These are phyloP conservation scores for Staurois parvus DNA, from an alignment of 2,797 vertebrate species.

Conservation along the genomic window DNA sequence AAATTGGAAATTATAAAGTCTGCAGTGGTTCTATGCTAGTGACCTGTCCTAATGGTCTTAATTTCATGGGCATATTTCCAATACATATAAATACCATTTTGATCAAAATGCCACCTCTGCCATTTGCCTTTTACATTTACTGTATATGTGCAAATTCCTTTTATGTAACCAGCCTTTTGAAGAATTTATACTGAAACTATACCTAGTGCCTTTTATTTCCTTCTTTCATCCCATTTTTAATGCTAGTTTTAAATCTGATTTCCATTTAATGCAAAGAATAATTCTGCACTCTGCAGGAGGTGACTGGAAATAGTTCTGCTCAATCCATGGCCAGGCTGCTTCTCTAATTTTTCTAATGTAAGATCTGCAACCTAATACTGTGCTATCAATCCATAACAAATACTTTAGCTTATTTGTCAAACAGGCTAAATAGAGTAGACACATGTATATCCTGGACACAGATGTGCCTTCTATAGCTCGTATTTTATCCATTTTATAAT, in stretches of 20 bases:
- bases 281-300: slow-evolving; percentile 53
- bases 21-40: too few species aligned
- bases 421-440: too few species aligned
- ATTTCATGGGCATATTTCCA: too few species aligned
- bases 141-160: slow-evolving; percentile 29
- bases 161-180: slow-evolving; percentile 29
- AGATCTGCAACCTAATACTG: slow-evolving; percentile 8
- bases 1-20: too few species aligned
- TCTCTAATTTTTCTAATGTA: slow-evolving; percentile 45
- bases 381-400: slow-evolving; percentile 37
- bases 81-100: too few species aligned
- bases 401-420: slow-evolving; percentile 47
- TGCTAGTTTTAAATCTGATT: slow-evolving; percentile 54
- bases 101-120: too few species aligned
- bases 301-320: slow-evolving; percentile 51
- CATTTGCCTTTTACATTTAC: slow-evolving; percentile 16
- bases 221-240: slow-evolving; percentile 40
- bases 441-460: not conserved
- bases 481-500: slow-evolving; percentile 20
- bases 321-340: slow-evolving; percentile 51
- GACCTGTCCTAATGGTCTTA: too few species aligned
- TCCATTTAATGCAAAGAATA: slow-evolving; percentile 59
- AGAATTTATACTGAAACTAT: slow-evolving; percentile 26
- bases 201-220: slow-evolving; percentile 42
- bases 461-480: slow-evolving; percentile 6